These are phyloP conservation scores for Contarinia nasturtii DNA, from an alignment of 1,140 invertebrate species.

Conservation along the genomic window DNA sequence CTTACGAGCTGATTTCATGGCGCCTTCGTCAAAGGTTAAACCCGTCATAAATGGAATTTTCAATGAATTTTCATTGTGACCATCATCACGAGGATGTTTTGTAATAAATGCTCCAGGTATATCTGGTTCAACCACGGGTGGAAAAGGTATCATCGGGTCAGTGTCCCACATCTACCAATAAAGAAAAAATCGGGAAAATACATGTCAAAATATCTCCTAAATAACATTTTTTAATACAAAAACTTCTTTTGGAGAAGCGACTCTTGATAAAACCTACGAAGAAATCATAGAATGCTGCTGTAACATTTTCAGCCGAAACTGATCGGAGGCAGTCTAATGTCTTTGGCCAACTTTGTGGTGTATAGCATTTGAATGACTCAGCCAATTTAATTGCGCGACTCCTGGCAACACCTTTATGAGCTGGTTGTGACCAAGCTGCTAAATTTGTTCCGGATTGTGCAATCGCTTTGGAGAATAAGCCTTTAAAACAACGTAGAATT, in stretches of 20 bases:
- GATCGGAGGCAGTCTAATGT: slow-evolving; percentile 37
- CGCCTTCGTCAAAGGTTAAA: slow-evolving; percentile 42
- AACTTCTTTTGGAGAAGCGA: too few relatives aligned
- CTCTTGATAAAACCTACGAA: slow-evolving; percentile 26
- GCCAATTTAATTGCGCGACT: slow-evolving; percentile 41
- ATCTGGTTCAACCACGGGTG: slow-evolving; percentile 43
- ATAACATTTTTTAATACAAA: too few relatives aligned
- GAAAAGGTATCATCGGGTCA: slow-evolving; percentile 54
- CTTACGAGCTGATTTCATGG: slow-evolving; percentile 38
- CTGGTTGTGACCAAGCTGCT: slow-evolving; percentile 53
- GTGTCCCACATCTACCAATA: slow-evolving; percentile 38
- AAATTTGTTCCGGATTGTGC: slow-evolving; percentile 61
- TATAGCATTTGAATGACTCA: slow-evolving; percentile 34
- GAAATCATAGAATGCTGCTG: slow-evolving; percentile 35
- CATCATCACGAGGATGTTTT: slow-evolving; percentile 29
- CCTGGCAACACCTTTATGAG: slow-evolving; percentile 34
- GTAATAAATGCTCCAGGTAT: slow-evolving; percentile 44
- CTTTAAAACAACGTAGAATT: slow-evolving; percentile 18
- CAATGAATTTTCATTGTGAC: slow-evolving; percentile 25
- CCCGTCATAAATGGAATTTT: slow-evolving; percentile 47
- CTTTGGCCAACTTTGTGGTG: slow-evolving; percentile 19
- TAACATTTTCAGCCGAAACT: slow-evolving; percentile 34
- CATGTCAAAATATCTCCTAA: too few relatives aligned
- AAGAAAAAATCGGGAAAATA: slow-evolving; percentile 2
- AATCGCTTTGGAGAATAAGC: slow-evolving; percentile 51